Evolutionary conservation across 2,113 vertebrate species (phyloP), one percentile per base, ranked within the genome.

Genomic region (Caretta caretta): DNA sequence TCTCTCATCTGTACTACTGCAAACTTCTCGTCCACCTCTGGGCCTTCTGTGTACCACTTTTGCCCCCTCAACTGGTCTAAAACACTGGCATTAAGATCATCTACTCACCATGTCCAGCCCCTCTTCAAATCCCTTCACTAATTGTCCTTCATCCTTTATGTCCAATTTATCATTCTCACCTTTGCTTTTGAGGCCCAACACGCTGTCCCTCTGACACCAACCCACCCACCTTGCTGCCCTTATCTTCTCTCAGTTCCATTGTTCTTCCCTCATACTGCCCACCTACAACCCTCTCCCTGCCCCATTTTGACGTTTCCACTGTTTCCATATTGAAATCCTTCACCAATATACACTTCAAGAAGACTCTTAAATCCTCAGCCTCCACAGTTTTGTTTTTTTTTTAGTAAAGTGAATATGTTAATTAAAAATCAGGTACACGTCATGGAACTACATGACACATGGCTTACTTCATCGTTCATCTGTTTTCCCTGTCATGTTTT

Each of bases 141-240:
- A 80, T 1, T 13, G 85, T 46, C 83, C 83, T 35, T 80, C 7
- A 29, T 2, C 42, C 1, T 75, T 7, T 4, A 38, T 2, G 20
- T 87, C 83, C 54, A 83, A 78, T 79, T 86, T 87, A 22, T 6
- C 1, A 29, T 50, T 48, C 12, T 56, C 59, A 87, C 72, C 69
- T 89, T 94, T 94, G 8, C 27, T 38, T 81, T 94, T 27, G 50
- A 53, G 87, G 88, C n/a, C 79, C 1, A 27, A 51, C 4, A 51
- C 42, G 5, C 19, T 20, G 65, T 72, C 65, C 2, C 2, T 59
- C 57, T 59, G 57, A 5, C 57, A 29, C 27, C 27, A 12, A 59
- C 57, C 4, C 54, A 27, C 25, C 24, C 57, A 27, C 10, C 57
- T 59, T 59, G 57, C 27, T 59, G 27, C 27, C 27, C 27, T 5